phyloP scores from a whole-genome alignment of 2,797 vertebrate species.

The Sebastes cheni region DNA sequence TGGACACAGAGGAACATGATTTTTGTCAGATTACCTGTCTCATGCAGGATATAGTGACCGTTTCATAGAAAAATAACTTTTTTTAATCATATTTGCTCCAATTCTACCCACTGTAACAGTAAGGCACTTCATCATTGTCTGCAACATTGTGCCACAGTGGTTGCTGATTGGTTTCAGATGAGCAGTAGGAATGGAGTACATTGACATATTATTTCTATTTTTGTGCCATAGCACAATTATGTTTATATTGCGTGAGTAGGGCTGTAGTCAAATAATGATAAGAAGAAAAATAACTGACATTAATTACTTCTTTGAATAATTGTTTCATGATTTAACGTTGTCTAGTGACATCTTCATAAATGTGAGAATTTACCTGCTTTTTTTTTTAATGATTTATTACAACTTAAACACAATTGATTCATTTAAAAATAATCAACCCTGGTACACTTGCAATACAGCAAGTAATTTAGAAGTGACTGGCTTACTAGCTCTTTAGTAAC shows the following conservation, averaged over 20 bases:
- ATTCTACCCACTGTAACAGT: no score
- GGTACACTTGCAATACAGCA: not conserved
- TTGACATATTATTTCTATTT: not conserved
- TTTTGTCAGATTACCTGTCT: not conserved
- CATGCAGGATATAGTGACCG: no score
- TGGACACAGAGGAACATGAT: not conserved
- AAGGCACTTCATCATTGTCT: not conserved
- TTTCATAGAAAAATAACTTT: no score
- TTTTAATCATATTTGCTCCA: no score
- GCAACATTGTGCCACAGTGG: not conserved
- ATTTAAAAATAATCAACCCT: not conserved
- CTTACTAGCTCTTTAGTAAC: not conserved
- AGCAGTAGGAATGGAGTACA: not conserved
- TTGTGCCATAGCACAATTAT: not conserved
- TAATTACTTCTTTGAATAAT: not conserved
- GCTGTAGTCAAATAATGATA: not conserved
- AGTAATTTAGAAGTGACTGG: not conserved
- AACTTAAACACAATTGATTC: not conserved
- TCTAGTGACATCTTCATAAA: not conserved
- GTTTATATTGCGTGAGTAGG: not conserved
- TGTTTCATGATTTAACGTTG: not conserved
- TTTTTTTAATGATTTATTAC: not conserved
- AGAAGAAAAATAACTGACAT: not conserved
- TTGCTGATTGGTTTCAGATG: not conserved
- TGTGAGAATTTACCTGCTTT: not conserved